phyloP scores from a whole-genome alignment of 1,140 invertebrate genomes.

The Microplitis mediator region DNA sequence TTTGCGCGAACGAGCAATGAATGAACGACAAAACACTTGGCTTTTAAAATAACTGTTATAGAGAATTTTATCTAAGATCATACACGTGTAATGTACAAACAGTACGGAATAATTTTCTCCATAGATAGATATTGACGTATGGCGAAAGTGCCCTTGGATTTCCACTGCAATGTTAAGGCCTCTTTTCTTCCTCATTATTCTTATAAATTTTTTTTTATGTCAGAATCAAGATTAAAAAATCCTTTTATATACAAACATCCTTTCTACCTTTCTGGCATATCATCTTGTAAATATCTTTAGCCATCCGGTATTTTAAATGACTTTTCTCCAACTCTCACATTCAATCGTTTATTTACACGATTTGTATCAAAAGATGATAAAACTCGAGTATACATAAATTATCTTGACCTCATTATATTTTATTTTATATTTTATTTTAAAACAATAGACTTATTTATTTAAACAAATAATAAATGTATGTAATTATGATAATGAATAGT shows the following conservation, averaged over 20 bases:
- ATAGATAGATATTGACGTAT: too few relatives aligned
- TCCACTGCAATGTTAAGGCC: constrained; percentile 19
- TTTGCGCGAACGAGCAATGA: constrained; percentile 10
- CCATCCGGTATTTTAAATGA: constrained; percentile 1
- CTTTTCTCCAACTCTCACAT: too few relatives aligned
- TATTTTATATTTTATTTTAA: too few relatives aligned
- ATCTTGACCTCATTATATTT: too few relatives aligned
- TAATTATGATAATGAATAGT: not conserved
- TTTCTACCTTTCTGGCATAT: not conserved
- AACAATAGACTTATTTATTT: too few relatives aligned
- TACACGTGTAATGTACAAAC: not conserved
- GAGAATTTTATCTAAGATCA: not conserved
- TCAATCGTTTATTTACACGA: too few relatives aligned
- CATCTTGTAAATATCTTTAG: not conserved
- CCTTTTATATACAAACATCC: too few relatives aligned
- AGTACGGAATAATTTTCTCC: too few relatives aligned
- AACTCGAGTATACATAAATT: too few relatives aligned
- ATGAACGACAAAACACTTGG: not conserved
- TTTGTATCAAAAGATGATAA: too few relatives aligned
- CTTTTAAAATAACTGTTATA: not conserved
- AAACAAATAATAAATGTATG: not conserved
- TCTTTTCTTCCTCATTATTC: constrained; percentile 24
- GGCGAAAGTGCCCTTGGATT: constrained; percentile 28
- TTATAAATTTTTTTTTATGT: too few relatives aligned
- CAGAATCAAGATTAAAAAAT: not conserved